These are phyloP conservation scores for Macquaria australasica DNA, from an alignment of 2,113 vertebrate species.

Conservation along the genomic window DNA sequence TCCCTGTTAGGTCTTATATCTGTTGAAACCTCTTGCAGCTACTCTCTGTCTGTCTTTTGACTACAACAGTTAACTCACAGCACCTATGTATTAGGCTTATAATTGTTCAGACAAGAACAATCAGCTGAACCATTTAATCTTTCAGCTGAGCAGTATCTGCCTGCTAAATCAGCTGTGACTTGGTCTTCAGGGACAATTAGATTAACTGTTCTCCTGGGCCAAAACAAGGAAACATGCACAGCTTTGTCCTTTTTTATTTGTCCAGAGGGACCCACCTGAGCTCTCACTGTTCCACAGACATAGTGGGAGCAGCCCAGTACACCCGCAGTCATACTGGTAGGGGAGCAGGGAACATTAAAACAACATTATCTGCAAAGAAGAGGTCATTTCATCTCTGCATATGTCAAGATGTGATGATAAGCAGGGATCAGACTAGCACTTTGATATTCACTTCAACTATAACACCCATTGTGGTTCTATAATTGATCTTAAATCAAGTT, in stretches of 20 bases:
- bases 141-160: constrained; percentile 40
- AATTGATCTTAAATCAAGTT: neutral
- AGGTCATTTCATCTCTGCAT: neutral
- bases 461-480: neutral
- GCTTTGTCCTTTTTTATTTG: constrained; percentile 1
- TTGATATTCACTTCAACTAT: neutral
- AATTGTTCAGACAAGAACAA: constrained; percentile 54
- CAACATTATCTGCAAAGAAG: constrained; percentile 1
- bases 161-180: constrained; percentile 64
- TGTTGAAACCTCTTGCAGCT: neutral
- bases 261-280: neutral
- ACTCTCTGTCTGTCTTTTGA: constrained; percentile 2
- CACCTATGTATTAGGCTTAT: constrained; percentile 42
- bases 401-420: neutral
- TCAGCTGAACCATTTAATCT: constrained; percentile 55
- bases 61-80: constrained; percentile 17
- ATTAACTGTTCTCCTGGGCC: constrained; percentile 23
- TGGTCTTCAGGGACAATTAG: constrained; percentile 49
- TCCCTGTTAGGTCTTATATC: constrained; percentile 17
- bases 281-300: neutral
- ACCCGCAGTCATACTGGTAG: neutral
- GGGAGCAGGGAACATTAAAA: neutral
- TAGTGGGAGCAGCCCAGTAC: neutral
- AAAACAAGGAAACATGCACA: constrained; percentile 34
- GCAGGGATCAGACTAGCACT: neutral